Evolutionary conservation across 1,140 invertebrate genomes (phyloP).

Genomic region (Macrosteles quadrilineatus): DNA sequence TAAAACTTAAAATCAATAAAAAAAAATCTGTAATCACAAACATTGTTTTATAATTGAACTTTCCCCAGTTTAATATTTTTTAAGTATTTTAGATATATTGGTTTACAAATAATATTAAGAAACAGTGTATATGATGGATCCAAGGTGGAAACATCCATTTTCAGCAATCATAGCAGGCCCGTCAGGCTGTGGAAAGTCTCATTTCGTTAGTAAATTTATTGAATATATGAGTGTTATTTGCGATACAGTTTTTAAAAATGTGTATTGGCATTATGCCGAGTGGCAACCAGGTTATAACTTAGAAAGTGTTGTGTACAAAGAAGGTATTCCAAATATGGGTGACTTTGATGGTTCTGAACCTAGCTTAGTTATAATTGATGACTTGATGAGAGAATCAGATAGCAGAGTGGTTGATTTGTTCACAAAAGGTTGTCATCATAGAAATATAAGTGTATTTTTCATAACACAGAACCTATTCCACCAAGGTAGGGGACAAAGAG

Average conservation of each 20-base stretch:
- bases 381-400: conserved; percentile 5
- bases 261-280: neutral
- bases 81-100: too few species aligned
- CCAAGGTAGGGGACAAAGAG: too few species aligned
- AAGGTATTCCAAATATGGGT: too few species aligned
- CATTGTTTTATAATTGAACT: too few species aligned
- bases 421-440: too few species aligned
- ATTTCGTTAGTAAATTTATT: neutral
- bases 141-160: neutral
- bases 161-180: neutral
- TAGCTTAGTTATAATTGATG: neutral
- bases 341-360: neutral
- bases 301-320: too few species aligned
- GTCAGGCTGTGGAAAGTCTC: neutral
- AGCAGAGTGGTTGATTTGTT: too few species aligned
- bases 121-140: too few species aligned
- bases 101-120: too few species aligned
- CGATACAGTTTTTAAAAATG: neutral
- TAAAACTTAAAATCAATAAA: too few species aligned
- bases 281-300: neutral
- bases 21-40: too few species aligned
- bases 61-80: too few species aligned
- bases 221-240: neutral
- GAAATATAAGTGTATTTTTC: conserved; percentile 11
- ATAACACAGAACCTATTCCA: conserved; percentile 7